Conservation (phyloP, 2,888 invertebrate genomes). For the Rhodophaea formosa region DNA sequence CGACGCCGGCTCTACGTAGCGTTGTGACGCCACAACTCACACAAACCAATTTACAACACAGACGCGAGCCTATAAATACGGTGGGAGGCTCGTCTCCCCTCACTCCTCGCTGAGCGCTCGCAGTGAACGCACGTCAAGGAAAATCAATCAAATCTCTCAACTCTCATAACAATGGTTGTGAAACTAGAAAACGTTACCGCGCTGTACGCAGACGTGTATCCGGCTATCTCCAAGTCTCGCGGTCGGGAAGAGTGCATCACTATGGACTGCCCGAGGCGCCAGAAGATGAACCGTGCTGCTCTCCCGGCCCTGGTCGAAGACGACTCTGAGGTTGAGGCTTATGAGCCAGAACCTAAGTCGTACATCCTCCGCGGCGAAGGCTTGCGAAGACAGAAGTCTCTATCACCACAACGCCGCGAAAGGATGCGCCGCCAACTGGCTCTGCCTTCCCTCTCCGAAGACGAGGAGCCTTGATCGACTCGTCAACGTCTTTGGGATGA, state of each 20-base stretch:
- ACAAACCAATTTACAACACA: slow-evolving; percentile 44
- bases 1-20: slow-evolving; percentile 34
- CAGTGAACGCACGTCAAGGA: slow-evolving; percentile 39
- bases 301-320: slow-evolving; percentile 62
- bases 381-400: slow-evolving; percentile 67
- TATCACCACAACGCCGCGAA: slow-evolving; percentile 66
- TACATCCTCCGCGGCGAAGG: slow-evolving; percentile 59
- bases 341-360: slow-evolving; percentile 51
- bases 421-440: slow-evolving; percentile 63
- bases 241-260: slow-evolving; percentile 50
- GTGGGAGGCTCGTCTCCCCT: slow-evolving; percentile 44
- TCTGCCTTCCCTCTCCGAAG: slow-evolving; percentile 71
- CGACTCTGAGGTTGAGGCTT: slow-evolving; percentile 53
- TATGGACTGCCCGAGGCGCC: slow-evolving; percentile 53
- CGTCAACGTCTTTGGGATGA: slow-evolving; percentile 48
- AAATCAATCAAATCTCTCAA: slow-evolving; percentile 19
- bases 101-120: slow-evolving; percentile 52
- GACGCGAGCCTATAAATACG: slow-evolving; percentile 52
- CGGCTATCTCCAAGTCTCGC: slow-evolving; percentile 45
- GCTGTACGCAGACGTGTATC: slow-evolving; percentile 60
- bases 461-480: slow-evolving; percentile 71
- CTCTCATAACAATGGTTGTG: slow-evolving; percentile 51
- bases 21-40: slow-evolving; percentile 47
- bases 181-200: slow-evolving; percentile 62
- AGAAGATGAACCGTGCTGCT: slow-evolving; percentile 50